phyloP scores from a whole-genome alignment of 2,888 invertebrate species.

The Malthinus flaveolus region DNA sequence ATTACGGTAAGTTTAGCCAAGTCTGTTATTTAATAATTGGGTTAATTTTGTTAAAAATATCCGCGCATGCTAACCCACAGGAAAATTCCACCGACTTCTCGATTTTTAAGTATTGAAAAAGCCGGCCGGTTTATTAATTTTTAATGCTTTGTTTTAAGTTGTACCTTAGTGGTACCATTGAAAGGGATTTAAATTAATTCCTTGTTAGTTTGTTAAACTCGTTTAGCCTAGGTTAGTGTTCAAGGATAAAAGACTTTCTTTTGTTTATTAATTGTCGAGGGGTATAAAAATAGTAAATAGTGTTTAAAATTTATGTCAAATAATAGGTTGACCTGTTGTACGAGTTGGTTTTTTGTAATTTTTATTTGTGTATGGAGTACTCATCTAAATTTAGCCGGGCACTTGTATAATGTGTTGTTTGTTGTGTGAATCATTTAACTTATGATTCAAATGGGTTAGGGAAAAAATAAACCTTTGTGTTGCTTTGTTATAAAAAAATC shows the following conservation, averaged over 20 bases:
- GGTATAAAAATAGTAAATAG: background rate
- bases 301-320: background rate
- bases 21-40: slow-evolving; percentile 37
- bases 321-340: background rate
- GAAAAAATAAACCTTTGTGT: too few species aligned
- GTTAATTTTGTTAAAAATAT: slow-evolving; percentile 41
- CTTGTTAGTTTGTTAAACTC: background rate
- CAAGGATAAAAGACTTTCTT: slow-evolving; percentile 2
- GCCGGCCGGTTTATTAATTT: slow-evolving; percentile 47
- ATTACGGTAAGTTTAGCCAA: slow-evolving; percentile 25
- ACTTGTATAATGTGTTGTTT: background rate
- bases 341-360: background rate
- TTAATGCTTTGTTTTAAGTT: background rate
- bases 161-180: too few species aligned
- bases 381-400: background rate
- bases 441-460: too few species aligned
- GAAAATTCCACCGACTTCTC: slow-evolving; percentile 46
- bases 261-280: background rate
- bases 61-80: slow-evolving; percentile 44
- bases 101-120: slow-evolving; percentile 41
- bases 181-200: background rate
- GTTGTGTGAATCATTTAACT: too few species aligned
- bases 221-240: slow-evolving; percentile 5
- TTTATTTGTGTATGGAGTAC: slow-evolving; percentile 1
- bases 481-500: too few species aligned